Base-by-base conservation (phyloP, 2,113 vertebrate genomes). In the Dipodomys merriami region DNA sequence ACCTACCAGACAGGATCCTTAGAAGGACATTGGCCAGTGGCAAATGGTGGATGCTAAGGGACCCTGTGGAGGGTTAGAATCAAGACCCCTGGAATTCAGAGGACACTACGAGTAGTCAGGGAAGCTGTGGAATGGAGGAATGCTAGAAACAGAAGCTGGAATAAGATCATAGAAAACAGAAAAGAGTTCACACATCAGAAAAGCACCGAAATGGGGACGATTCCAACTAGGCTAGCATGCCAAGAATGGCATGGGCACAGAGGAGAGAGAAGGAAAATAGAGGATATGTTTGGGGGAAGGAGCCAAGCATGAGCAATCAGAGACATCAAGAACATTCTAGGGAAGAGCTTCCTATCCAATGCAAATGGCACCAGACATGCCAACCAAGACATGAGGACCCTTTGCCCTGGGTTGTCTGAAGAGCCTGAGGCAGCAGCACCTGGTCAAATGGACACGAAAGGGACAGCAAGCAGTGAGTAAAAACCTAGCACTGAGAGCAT, bases 111-210 rank as follows among this genome's bases (percentile, higher is more conserved):
- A 12, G 7, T 49, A 25, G 12, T 3, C 46, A 74, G 16, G 6
- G 7, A 4, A 5, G 4, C 18, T 23, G 0, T 27, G 27, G 18
- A 76, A 2, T 35, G 12, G 18, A 35, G 1, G 25, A 57, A 16
- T 78, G 49, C 74, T 33, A 53, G 83, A 83, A 84, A 65, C 1
- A 33, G 18, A 18, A 25, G 13, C n/a, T 68, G 7, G 3, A 3
- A 53, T 39, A 23, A 83, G 68, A 53, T 15, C 49, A 65, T n/a
- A 33, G 30, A 44, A 83, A 67, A 88, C 4, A 15, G 49, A 15
- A 6, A 39, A 76, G 69, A 30, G 73, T 49, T 7, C 64, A 30
- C 53, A 10, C 5, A 49, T 49, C 86, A 60, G 44, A 15, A 2
- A 49, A 62, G 33, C 15, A 33, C 87, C 78, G 79, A 85, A 87